phyloP scores from a whole-genome alignment of 2,888 invertebrate genomes.

The Dryococelus australis region DNA sequence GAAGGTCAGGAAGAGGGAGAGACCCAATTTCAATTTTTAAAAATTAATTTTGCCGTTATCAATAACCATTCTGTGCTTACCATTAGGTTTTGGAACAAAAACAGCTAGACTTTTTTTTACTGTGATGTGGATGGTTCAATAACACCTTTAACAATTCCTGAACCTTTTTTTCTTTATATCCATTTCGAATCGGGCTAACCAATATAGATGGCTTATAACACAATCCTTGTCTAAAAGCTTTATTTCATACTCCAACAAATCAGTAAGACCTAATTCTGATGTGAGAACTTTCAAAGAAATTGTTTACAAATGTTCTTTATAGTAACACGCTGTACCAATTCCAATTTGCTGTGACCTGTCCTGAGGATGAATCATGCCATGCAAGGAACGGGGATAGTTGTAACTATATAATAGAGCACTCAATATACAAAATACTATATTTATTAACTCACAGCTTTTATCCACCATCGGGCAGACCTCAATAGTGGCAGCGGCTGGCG shows the following conservation, averaged over 20 bases:
- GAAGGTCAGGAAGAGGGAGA: background rate
- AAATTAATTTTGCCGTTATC: background rate
- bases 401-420: no score
- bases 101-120: background rate
- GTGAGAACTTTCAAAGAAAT: background rate
- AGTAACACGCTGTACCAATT: no score
- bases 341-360: no score
- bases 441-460: no score
- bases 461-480: no score
- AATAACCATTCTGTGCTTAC: background rate
- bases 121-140: background rate
- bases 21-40: background rate
- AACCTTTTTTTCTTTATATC: background rate
- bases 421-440: no score
- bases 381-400: no score
- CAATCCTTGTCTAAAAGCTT: background rate
- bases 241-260: background rate
- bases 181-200: background rate
- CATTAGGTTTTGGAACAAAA: background rate
- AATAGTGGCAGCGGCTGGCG: no score
- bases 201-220: background rate
- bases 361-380: no score
- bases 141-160: background rate
- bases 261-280: background rate
- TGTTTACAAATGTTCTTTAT: background rate